Evolutionary conservation across 30 jellyfish, hydroid and myxozoan species (phyloP).

Genomic region (Calvadosia cruxmelitensis): DNA sequence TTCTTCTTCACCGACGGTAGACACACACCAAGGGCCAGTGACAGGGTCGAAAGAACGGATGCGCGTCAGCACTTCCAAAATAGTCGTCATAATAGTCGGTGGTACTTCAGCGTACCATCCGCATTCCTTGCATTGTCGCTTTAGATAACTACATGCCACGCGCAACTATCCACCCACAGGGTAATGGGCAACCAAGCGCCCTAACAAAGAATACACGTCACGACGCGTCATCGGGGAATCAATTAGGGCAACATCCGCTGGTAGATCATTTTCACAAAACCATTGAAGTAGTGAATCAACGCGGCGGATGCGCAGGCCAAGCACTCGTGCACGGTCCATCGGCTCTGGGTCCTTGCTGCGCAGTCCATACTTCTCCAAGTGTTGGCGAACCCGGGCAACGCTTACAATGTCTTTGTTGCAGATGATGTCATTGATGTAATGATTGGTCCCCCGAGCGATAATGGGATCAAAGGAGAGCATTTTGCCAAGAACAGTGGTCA

Average conservation of each 20-base stretch:
- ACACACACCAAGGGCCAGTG: background rate
- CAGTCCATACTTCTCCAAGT: conserved; percentile 10
- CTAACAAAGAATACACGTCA: background rate
- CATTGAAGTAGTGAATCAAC: background rate
- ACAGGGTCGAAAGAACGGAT: background rate
- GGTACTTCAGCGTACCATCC: background rate
- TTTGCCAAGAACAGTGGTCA: background rate
- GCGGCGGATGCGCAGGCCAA: conserved; percentile 15
- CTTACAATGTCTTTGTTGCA: too few species aligned
- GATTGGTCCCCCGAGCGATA: too few species aligned
- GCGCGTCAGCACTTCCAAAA: background rate
- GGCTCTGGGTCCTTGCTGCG: conserved; percentile 22
- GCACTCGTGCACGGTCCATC: conserved; percentile 8
- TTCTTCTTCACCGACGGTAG: too few species aligned
- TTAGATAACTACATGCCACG: background rate
- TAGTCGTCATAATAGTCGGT: background rate
- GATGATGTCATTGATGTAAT: too few species aligned
- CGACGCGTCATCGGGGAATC: too few species aligned
- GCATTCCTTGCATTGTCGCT: background rate
- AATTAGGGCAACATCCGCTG: conserved; percentile 16
- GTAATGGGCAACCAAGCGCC: background rate
- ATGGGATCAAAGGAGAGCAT: background rate
- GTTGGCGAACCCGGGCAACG: conserved; percentile 9
- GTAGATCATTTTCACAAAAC: conserved; percentile 5
- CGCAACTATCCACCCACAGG: background rate